phyloP scores from a whole-genome alignment of 2,888 invertebrate species.

The Melanchra persicariae region DNA sequence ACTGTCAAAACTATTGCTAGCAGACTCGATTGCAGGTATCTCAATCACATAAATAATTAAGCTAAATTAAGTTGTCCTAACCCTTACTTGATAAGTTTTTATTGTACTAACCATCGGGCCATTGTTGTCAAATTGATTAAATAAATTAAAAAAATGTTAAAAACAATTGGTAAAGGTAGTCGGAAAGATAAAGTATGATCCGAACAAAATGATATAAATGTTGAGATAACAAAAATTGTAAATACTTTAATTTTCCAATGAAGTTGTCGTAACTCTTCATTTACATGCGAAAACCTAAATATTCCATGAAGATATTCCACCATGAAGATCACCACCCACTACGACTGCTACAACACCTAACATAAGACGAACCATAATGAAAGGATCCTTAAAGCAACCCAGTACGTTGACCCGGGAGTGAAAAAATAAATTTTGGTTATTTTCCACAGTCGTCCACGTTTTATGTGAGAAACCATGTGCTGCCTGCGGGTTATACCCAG shows the following conservation, averaged over 20 bases:
- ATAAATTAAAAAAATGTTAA: no score
- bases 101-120: no score
- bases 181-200: slow-evolving; percentile 52
- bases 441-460: slow-evolving; percentile 50
- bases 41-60: no score
- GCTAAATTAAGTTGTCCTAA: no score
- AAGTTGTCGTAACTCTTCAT: slow-evolving; percentile 35
- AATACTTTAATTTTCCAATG: slow-evolving; percentile 37
- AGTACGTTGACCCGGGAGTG: not conserved
- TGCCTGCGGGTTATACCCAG: slow-evolving; percentile 34
- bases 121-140: no score
- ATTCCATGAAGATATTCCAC: slow-evolving; percentile 46
- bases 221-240: slow-evolving; percentile 23
- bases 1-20: no score
- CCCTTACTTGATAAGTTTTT: no score
- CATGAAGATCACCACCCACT: slow-evolving; percentile 21
- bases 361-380: slow-evolving; percentile 19
- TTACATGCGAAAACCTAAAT: slow-evolving; percentile 35
- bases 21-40: no score
- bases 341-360: not conserved
- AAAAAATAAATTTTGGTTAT: not conserved
- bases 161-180: slow-evolving; percentile 30
- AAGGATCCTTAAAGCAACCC: not conserved
- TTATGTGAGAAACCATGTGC: slow-evolving; percentile 55
- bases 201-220: slow-evolving; percentile 38